Conservation (phyloP, 2,888 invertebrate genomes). For the Eupithecia pulchellata region DNA sequence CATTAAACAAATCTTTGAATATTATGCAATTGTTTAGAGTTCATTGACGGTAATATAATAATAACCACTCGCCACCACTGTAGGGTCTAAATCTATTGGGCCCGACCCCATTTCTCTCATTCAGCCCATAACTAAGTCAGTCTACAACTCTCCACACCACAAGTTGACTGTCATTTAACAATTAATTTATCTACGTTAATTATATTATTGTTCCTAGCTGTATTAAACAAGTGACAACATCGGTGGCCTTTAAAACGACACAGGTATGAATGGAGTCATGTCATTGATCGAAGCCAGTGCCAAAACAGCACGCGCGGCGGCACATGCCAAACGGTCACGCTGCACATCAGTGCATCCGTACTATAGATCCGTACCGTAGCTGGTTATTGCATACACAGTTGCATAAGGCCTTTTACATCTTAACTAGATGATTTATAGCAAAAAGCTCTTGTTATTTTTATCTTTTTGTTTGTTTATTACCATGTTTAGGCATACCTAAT, state of each 20-base stretch:
- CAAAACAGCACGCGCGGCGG: constrained; percentile 10
- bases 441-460: neutral
- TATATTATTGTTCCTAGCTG: neutral
- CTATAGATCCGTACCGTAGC: too few species aligned
- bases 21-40: too few species aligned
- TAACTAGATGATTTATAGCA: neutral
- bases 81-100: neutral
- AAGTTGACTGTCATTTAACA: too few species aligned
- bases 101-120: neutral
- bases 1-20: too few species aligned
- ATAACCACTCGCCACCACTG: too few species aligned
- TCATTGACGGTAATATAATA: too few species aligned
- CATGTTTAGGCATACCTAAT: too few species aligned
- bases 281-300: constrained; percentile 63
- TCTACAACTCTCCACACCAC: neutral
- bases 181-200: too few species aligned
- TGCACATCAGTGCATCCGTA: constrained; percentile 15
- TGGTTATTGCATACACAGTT: constrained; percentile 17
- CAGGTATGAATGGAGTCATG: constrained; percentile 73
- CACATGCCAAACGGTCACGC: constrained; percentile 18
- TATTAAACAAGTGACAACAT: constrained; percentile 18
- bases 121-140: neutral
- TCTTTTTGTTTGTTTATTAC: neutral
- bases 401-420: constrained; percentile 25
- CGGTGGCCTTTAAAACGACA: constrained; percentile 44